Evolutionary conservation across 2,113 vertebrate genomes (phyloP).

Genomic region (Malurus cyaneus): DNA sequence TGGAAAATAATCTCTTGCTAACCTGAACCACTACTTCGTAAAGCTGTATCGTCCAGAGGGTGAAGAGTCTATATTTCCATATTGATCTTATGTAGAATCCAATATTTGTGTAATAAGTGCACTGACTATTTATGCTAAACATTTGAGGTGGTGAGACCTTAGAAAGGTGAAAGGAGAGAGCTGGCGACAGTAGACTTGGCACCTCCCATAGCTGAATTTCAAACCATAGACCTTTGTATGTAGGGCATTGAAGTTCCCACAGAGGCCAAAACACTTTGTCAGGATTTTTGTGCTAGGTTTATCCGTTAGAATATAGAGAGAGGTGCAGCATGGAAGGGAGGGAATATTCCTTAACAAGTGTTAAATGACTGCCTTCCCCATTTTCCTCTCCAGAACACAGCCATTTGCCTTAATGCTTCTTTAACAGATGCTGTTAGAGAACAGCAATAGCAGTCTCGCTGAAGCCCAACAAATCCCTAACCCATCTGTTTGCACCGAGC

Average conservation of each 20-base stretch:
- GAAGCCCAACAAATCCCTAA: not conserved
- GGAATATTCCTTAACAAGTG: not conserved
- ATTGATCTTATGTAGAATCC: not conserved
- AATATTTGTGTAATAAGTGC: not conserved
- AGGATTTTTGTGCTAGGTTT: not conserved
- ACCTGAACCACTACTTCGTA: not conserved
- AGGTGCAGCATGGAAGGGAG: rapidly evolving
- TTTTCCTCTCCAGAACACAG: not conserved
- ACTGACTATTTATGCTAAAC: not conserved
- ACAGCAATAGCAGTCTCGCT: not conserved
- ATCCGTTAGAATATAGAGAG: not conserved
- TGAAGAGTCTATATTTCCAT: not conserved
- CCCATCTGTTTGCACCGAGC: not conserved
- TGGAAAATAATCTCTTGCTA: not conserved
- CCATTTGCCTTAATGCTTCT: not conserved
- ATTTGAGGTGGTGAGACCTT: not conserved
- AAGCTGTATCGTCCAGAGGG: not conserved
- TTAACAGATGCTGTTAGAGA: not conserved
- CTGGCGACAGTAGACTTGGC: not conserved
- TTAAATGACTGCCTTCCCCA: not conserved
- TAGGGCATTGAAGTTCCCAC: not conserved
- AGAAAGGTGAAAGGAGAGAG: not conserved
- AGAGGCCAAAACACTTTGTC: not conserved
- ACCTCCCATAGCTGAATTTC: not conserved
- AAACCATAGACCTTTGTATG: not conserved